Evolutionary conservation across 1,140 invertebrate species (phyloP).

Genomic region (Melanaphis sacchari): DNA sequence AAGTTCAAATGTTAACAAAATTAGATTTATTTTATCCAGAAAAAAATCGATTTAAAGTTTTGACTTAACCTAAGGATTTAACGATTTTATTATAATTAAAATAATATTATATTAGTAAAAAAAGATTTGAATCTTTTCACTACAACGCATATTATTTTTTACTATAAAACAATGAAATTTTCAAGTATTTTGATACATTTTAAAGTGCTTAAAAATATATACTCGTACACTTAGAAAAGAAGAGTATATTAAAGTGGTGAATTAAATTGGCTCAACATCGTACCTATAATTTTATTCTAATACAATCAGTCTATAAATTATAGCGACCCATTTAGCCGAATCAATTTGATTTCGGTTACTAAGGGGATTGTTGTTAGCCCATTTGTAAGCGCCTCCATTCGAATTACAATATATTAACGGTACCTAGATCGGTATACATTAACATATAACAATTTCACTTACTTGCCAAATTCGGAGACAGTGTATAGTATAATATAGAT

Average conservation of each 20-base stretch:
- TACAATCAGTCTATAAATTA: slow-evolving; percentile 5
- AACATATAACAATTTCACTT: slow-evolving; percentile 10
- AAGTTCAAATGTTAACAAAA: not conserved
- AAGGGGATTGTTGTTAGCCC: not conserved
- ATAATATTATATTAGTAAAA: not conserved
- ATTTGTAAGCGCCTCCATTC: not conserved
- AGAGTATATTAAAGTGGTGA: not conserved
- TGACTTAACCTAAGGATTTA: too few species aligned
- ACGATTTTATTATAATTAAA: not conserved
- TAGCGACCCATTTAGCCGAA: slow-evolving; percentile 10
- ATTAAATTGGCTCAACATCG: not conserved
- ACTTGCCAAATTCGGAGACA: not conserved
- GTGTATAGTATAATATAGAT: not conserved
- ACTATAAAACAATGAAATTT: not conserved
- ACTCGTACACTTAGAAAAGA: not conserved
- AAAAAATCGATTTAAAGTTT: not conserved
- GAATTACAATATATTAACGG: not conserved
- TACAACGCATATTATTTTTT: not conserved
- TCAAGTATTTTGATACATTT: not conserved
- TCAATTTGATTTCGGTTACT: slow-evolving; percentile 14
- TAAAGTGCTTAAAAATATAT: not conserved
- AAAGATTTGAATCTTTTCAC: not conserved
- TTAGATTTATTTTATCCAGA: not conserved
- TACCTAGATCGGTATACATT: not conserved
- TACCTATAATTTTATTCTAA: slow-evolving; percentile 16